These are phyloP conservation scores for Mamestra brassicae DNA, from an alignment of 2,888 invertebrate species.

Conservation along the genomic window DNA sequence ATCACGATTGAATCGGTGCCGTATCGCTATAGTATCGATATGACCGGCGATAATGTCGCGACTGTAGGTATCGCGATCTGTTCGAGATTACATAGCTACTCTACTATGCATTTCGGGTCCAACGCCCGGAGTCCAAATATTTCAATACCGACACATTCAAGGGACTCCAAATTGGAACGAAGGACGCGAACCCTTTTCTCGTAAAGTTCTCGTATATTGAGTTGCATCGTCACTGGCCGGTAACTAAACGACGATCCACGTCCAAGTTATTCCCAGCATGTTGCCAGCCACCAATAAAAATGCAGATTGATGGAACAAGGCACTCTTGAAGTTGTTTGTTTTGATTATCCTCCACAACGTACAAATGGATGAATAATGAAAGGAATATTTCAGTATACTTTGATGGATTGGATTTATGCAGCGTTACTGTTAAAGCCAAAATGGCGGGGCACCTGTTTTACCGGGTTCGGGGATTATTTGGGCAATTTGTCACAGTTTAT, in stretches of 20 bases:
- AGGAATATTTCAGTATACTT: constrained; percentile 22
- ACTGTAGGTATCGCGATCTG: not conserved
- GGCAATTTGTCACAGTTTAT: constrained; percentile 31
- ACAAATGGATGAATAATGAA: constrained; percentile 45
- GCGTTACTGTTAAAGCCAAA: constrained; percentile 20
- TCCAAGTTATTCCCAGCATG: constrained; percentile 27
- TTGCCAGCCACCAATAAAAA: constrained; percentile 47
- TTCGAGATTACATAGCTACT: too few relatives aligned
- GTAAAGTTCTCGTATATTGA: constrained; percentile 44
- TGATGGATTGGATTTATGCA: constrained; percentile 37
- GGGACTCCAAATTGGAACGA: constrained; percentile 8
- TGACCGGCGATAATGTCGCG: too few relatives aligned
- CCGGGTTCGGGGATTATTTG: constrained; percentile 14
- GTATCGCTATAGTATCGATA: too few relatives aligned
- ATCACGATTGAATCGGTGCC: too few relatives aligned
- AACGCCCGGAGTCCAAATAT: constrained; percentile 19
- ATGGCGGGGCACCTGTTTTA: constrained; percentile 23
- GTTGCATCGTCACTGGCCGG: constrained; percentile 41
- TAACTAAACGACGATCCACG: constrained; percentile 34
- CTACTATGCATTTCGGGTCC: constrained; percentile 28
- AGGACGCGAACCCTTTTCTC: constrained; percentile 48
- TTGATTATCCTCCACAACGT: constrained; percentile 16
- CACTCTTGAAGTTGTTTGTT: constrained; percentile 39
- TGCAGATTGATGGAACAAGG: constrained; percentile 38
- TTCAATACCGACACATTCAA: constrained; percentile 49